A percentile compares a stretch with the other conserved stretches of the same genome.
phyloP scores from a whole-genome alignment of 2,113 vertebrate genomes.

The Dendrocopos noguchii region DNA sequence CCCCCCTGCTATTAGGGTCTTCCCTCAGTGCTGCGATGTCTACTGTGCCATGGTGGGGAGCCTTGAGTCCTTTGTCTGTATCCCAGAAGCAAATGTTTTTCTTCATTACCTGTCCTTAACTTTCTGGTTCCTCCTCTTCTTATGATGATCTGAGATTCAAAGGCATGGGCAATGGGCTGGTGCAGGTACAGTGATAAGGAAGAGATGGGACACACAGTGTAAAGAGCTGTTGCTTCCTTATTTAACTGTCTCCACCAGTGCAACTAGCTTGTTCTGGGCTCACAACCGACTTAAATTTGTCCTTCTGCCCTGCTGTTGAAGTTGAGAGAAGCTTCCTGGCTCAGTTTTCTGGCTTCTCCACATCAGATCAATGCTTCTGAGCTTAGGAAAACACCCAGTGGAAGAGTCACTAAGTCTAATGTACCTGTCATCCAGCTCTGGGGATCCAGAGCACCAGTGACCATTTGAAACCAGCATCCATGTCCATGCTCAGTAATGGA shows the following conservation, averaged over 20 bases:
- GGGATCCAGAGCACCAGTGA: background rate
- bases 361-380: background rate
- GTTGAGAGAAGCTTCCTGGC: background rate
- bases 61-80: background rate
- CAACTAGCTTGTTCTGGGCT: background rate
- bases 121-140: background rate
- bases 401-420: background rate
- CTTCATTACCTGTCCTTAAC: background rate
- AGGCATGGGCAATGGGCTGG: background rate
- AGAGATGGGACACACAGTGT: background rate
- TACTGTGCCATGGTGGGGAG: background rate
- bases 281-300: background rate
- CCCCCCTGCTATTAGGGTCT: accelerated
- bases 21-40: background rate
- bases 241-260: background rate
- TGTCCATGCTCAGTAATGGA: background rate
- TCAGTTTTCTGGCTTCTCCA: background rate
- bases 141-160: background rate
- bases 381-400: background rate
- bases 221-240: background rate
- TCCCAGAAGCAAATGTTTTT: background rate
- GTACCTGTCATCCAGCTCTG: background rate
- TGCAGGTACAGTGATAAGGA: background rate
- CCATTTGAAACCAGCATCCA: background rate
- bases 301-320: background rate